A percentile compares a stretch with the other conserved stretches of the same genome.
Evolutionary conservation across 2,797 vertebrate genomes (phyloP).

Genomic region (Poeciliopsis presidionis): DNA sequence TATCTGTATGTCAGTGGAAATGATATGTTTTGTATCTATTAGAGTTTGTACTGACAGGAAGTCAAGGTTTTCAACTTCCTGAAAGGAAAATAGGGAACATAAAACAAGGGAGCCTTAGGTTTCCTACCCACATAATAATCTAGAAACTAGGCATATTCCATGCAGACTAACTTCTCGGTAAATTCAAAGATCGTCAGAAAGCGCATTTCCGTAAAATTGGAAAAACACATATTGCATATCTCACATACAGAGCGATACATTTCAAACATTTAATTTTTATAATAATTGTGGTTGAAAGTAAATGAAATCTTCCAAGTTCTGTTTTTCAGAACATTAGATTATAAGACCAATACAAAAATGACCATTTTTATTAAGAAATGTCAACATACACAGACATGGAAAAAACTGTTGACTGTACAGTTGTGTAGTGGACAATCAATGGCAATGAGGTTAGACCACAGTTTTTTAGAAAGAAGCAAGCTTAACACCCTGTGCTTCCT

Average conservation of each 20-base stretch:
- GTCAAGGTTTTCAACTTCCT: conserved; percentile 11
- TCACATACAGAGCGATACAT: not conserved
- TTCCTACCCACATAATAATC: not conserved
- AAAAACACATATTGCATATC: not conserved
- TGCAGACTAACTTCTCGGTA: not conserved
- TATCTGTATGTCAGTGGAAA: not conserved
- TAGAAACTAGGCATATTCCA: not conserved
- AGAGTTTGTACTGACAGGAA: conserved; percentile 19
- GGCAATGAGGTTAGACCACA: not conserved
- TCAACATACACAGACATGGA: not conserved
- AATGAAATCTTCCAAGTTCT: not conserved
- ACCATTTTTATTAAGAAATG: not conserved
- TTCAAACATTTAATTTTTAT: not conserved
- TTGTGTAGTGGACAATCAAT: not conserved
- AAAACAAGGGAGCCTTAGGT: not conserved
- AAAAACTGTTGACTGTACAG: not conserved
- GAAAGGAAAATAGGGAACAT: not conserved
- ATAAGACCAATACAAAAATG: not conserved
- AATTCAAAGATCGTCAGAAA: not conserved
- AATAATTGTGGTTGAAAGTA: not conserved
- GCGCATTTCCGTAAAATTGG: not conserved
- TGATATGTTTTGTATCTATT: not conserved
- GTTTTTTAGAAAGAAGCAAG: not conserved
- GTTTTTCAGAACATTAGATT: not conserved
- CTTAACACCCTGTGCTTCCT: not conserved